Evolutionary conservation across 2,113 vertebrate genomes (phyloP).

Genomic region (Tricholaema leucomelas): DNA sequence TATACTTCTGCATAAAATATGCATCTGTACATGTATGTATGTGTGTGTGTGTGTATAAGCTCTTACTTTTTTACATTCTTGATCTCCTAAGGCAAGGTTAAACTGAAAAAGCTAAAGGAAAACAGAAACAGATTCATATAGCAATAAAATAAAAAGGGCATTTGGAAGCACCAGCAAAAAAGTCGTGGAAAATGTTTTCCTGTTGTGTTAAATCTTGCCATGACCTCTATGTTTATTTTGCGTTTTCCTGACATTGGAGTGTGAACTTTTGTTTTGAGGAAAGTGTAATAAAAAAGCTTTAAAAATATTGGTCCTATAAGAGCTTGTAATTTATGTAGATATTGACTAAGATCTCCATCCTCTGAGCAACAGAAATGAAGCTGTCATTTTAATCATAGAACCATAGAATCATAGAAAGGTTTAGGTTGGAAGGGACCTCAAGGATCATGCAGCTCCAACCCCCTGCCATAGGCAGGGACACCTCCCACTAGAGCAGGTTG

Average conservation of each 20-base stretch:
- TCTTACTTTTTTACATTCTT: background rate
- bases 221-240: background rate
- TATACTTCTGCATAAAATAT: background rate
- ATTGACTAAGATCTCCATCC: background rate
- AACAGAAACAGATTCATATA: background rate
- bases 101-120: background rate
- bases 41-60: fast-evolving
- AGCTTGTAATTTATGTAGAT: background rate
- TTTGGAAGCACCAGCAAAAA: background rate
- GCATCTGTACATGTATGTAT: background rate
- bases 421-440: too few species aligned
- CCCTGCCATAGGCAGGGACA: too few species aligned
- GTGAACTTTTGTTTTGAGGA: background rate
- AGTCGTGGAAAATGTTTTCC: fast-evolving
- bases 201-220: background rate
- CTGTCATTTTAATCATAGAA: too few species aligned
- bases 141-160: background rate
- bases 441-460: too few species aligned
- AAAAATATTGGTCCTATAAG: background rate
- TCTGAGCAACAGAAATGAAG: background rate
- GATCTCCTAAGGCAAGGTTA: background rate
- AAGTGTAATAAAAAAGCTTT: background rate
- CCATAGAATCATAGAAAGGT: too few species aligned
- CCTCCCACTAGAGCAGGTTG: too few species aligned
- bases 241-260: background rate